Conservation (phyloP, 2,113 vertebrate species). For the Leiothrix lutea region DNA sequence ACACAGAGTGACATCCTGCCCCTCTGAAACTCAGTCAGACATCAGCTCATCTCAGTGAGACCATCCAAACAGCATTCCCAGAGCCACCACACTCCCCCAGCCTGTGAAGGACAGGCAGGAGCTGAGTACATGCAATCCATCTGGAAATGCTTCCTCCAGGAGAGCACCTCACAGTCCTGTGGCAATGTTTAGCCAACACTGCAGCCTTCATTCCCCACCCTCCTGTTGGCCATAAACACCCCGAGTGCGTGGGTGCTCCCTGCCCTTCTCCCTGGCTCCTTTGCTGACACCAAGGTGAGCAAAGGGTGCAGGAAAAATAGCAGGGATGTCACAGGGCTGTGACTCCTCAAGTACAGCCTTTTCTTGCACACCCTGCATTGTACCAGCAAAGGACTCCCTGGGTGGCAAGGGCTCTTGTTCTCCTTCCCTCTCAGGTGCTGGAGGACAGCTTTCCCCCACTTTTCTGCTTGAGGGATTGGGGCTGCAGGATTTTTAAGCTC, state of each 20-base stretch:
- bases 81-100: fast-evolving
- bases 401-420: fast-evolving
- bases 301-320: fast-evolving
- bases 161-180: fast-evolving
- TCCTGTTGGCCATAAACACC: not conserved
- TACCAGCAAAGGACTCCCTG: not conserved
- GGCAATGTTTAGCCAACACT: slow-evolving; percentile 14
- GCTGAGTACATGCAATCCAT: fast-evolving
- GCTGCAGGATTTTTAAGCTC: not conserved
- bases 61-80: fast-evolving
- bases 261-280: not conserved
- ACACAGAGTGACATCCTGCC: not conserved
- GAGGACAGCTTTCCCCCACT: fast-evolving
- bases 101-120: not conserved
- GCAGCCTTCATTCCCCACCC: not conserved
- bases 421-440: fast-evolving
- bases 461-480: not conserved
- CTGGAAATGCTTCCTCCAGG: not conserved
- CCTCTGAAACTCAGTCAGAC: not conserved
- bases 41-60: too few species aligned
- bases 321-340: not conserved
- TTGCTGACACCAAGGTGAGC: not conserved
- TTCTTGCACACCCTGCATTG: not conserved
- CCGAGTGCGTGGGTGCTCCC: fast-evolving
- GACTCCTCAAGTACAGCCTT: not conserved